Evolutionary conservation across 2,797 vertebrate genomes (phyloP).

Genomic region (Pseudotriccus pelzelni): DNA sequence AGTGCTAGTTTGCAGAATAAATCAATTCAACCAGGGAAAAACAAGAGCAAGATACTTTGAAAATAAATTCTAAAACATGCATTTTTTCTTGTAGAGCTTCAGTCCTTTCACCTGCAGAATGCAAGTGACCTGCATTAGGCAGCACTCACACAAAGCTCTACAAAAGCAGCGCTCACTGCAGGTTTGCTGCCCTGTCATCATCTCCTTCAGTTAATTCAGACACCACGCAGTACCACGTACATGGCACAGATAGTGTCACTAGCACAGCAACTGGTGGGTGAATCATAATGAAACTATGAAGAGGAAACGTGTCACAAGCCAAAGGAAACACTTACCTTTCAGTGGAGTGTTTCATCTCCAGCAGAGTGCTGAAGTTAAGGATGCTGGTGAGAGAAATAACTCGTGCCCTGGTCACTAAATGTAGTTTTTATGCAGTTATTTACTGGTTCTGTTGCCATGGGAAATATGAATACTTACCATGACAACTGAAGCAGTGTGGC

Average conservation of each 20-base stretch:
- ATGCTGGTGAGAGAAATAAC: not conserved
- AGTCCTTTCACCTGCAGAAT: not conserved
- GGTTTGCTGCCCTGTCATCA: constrained; percentile 12
- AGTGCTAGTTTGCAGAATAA: not conserved
- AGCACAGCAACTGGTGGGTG: not conserved
- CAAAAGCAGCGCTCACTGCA: not conserved
- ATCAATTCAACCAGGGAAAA: not conserved
- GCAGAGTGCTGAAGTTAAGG: not conserved
- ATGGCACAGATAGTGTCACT: not conserved
- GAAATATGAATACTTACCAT: constrained; percentile 56
- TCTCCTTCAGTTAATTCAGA: not conserved
- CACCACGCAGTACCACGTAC: not conserved
- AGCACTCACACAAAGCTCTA: not conserved
- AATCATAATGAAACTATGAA: constrained; percentile 32
- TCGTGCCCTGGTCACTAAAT: constrained; percentile 12
- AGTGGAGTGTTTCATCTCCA: not conserved
- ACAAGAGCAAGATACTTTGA: not conserved
- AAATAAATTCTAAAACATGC: not conserved
- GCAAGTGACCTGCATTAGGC: not conserved
- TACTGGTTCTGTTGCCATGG: constrained; percentile 63
- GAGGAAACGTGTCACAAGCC: not conserved
- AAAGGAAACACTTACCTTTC: constrained; percentile 1
- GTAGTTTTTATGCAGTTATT: constrained; percentile 28
- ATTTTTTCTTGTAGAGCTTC: not conserved
- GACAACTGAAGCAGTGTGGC: constrained; percentile 48